A percentile compares a stretch with the other conserved stretches of the same genome.
These are phyloP conservation scores for Lycocorax pyrrhopterus DNA, from an alignment of 2,113 vertebrate genomes.

Conservation along the genomic window DNA sequence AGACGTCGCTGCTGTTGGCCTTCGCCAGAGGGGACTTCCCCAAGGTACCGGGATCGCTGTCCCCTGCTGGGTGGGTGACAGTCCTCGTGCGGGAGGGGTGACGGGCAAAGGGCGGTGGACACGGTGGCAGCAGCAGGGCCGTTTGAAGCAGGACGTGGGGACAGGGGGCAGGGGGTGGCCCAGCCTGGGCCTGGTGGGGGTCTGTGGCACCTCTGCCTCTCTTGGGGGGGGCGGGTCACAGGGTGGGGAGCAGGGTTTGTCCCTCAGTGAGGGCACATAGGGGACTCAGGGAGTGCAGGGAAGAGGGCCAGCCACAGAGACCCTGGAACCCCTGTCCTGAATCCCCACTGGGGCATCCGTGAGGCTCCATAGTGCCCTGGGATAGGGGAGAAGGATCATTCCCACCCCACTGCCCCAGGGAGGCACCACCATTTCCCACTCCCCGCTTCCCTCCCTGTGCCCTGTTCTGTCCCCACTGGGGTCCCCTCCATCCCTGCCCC, in stretches of 20 bases:
- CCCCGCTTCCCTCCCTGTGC: neutral
- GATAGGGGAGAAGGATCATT: neutral
- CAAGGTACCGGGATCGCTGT: constrained; percentile 18
- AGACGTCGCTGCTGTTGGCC: constrained; percentile 72
- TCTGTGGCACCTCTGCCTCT: neutral
- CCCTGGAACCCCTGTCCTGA: neutral
- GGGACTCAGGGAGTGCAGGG: too few species aligned
- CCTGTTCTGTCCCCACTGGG: fast-evolving
- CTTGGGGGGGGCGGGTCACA: fast-evolving
- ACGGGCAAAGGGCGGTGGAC: neutral
- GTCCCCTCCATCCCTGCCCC: neutral
- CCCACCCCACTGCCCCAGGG: neutral
- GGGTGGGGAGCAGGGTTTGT: neutral
- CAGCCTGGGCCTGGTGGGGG: neutral
- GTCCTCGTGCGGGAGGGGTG: neutral
- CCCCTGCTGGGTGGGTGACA: neutral
- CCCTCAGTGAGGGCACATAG: fast-evolving
- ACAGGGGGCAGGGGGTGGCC: too few species aligned
- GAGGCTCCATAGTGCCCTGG: neutral
- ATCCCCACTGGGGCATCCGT: fast-evolving
- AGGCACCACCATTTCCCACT: neutral
- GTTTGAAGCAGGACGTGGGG: neutral
- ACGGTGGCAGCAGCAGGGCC: neutral
- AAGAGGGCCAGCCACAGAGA: neutral
- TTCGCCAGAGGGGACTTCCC: constrained; percentile 66